These are phyloP conservation scores for Streptopelia turtur DNA, from an alignment of 2,797 vertebrate species.

Conservation along the genomic window DNA sequence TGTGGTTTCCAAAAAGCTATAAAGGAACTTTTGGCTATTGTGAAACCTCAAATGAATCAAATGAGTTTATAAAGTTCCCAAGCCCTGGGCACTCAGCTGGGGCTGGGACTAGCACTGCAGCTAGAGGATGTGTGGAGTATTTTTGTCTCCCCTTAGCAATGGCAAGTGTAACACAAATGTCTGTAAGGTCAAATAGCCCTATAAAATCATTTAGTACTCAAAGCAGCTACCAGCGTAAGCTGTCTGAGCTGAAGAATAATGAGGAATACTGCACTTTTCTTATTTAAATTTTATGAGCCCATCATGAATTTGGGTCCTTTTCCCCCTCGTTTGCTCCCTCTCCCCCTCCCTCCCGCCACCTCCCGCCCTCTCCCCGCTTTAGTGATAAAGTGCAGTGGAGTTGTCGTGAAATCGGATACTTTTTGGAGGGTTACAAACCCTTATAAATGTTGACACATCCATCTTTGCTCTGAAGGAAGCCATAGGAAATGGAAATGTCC, in stretches of 20 bases:
- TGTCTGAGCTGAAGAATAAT: conserved; percentile 43
- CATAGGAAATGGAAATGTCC: conserved; percentile 66
- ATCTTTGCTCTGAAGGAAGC: conserved; percentile 59
- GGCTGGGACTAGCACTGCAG: conserved; percentile 50
- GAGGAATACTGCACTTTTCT: conserved; percentile 57
- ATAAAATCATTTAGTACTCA: conserved; percentile 46
- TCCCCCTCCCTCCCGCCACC: conserved; percentile 9
- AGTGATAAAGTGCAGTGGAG: conserved; percentile 61
- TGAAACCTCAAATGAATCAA: conserved; percentile 66
- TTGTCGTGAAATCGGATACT: conserved; percentile 75
- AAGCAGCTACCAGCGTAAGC: conserved; percentile 43
- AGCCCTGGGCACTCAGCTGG: conserved; percentile 19
- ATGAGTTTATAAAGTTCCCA: conserved; percentile 70
- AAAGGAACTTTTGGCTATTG: conserved; percentile 70
- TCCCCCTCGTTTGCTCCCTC: neutral
- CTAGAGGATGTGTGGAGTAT: conserved; percentile 62
- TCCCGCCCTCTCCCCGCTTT: conserved; percentile 28
- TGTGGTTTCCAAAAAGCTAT: conserved; percentile 63
- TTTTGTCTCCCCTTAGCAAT: conserved; percentile 61
- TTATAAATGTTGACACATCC: conserved; percentile 67
- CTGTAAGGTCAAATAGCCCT: conserved; percentile 44
- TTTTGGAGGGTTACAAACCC: conserved; percentile 65
- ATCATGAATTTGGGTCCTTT: conserved; percentile 49
- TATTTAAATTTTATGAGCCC: conserved; percentile 68
- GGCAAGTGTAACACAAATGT: conserved; percentile 66